Evolutionary conservation across 2,888 invertebrate genomes (phyloP), one percentile per base, ranked within the genome.

Genomic region (Brassicogethes aeneus): DNA sequence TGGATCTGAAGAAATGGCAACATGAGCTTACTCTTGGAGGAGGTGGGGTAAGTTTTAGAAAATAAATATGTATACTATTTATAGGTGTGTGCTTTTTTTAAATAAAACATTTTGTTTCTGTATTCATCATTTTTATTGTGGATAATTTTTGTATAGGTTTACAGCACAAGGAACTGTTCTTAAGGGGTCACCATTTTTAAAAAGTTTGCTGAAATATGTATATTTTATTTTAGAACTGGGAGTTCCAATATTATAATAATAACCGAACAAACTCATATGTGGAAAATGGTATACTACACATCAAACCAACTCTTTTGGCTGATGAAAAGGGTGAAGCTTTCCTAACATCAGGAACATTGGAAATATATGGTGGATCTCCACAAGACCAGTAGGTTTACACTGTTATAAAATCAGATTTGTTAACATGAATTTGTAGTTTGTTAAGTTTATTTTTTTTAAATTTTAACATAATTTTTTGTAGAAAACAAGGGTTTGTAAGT

Each of bases 171-270:
- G n/a, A n/a, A n/a, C n/a, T n/a, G n/a, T n/a, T n/a, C n/a, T n/a
- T n/a, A n/a, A n/a, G n/a, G n/a, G n/a, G n/a, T n/a, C n/a, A n/a
- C n/a, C n/a, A n/a, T n/a, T n/a, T n/a, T n/a, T n/a, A n/a, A n/a
- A n/a, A n/a, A n/a, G n/a, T n/a, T n/a, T n/a, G n/a, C n/a, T n/a
- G n/a, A n/a, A n/a, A 23, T 10, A 23, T 36, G 12, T 37, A 30
- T 15, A 12, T 37, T 16, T 17, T 23, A 13, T 47, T 51, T n/a
- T 33, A 79, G 79, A 82, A 82, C 61, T 77, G 79, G 77, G 81
- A 82, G 60, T 83, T 82, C 63, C 78, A 83, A 62, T 78, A 77
- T 66, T 82, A 81, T 61, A 72, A 64, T 51, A 82, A 83, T 67
- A 80, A 80, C 60, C 71, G 82, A 16, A 68, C 74, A 1, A 82